These are phyloP conservation scores for Otus scops DNA, from an alignment of 2,797 vertebrate species.

Conservation along the genomic window DNA sequence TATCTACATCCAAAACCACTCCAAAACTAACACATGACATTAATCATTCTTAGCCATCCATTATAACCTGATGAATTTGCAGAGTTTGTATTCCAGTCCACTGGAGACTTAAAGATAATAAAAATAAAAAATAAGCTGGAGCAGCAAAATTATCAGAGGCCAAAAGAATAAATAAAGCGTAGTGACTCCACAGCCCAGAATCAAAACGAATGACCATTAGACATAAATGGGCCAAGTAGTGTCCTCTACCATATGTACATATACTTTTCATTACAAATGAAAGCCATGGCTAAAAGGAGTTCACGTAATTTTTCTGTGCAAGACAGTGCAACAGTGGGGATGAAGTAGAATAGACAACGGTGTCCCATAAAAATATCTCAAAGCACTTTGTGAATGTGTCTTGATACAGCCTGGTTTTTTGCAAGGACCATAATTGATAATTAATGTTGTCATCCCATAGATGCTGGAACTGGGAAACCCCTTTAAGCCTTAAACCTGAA, in stretches of 20 bases:
- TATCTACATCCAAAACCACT: constrained; percentile 42
- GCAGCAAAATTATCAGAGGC: constrained; percentile 12
- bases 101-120: not conserved
- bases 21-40: constrained; percentile 41
- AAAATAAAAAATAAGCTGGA: constrained; percentile 33
- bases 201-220: not conserved
- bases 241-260: not conserved
- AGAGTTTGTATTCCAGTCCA: constrained; percentile 29
- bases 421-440: not conserved
- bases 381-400: not conserved
- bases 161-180: constrained; percentile 14
- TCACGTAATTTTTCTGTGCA: not conserved
- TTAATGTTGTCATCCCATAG: not conserved
- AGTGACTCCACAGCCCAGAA: not conserved
- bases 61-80: constrained; percentile 39
- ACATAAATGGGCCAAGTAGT: not conserved
- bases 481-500: not conserved
- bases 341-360: not conserved
- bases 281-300: not conserved
- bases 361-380: not conserved
- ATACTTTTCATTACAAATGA: not conserved
- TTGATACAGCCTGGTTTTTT: not conserved
- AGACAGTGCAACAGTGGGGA: not conserved
- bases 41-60: constrained; percentile 15
- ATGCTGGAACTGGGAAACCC: not conserved